These are phyloP conservation scores for Brachionichthys hirsutus DNA, from an alignment of 2,113 vertebrate genomes.

Conservation along the genomic window DNA sequence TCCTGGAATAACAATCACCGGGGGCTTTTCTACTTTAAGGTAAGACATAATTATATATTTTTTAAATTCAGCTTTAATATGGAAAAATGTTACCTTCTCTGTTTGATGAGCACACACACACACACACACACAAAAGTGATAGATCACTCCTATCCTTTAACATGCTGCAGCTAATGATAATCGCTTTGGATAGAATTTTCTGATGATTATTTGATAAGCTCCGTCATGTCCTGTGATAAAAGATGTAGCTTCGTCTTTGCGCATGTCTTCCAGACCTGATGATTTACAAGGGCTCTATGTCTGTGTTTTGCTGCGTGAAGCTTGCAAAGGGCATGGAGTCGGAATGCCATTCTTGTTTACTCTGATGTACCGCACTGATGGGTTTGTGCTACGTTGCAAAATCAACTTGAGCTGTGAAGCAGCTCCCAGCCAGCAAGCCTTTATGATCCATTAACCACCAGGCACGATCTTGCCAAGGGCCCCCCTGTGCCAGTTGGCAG, in stretches of 20 bases:
- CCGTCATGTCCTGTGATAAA: constrained; percentile 58
- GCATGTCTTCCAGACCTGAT: constrained; percentile 38
- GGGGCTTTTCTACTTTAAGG: constrained; percentile 29
- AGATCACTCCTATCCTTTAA: constrained; percentile 17
- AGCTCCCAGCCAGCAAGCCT: constrained; percentile 66
- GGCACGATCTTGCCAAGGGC: constrained; percentile 57
- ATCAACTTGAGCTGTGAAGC: constrained; percentile 69
- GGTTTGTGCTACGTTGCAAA: constrained; percentile 69
- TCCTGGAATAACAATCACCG: constrained; percentile 23
- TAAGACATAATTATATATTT: constrained; percentile 43
- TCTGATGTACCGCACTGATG: constrained; percentile 54
- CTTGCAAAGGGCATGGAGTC: constrained; percentile 44
- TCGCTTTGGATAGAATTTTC: constrained; percentile 43
- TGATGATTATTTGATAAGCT: constrained; percentile 65
- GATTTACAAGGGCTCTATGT: constrained; percentile 44
- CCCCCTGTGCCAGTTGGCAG: constrained; percentile 62
- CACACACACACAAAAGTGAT: too few species aligned
- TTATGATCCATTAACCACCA: constrained; percentile 69
- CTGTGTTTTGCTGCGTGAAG: constrained; percentile 47
- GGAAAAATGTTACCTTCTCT: not conserved
- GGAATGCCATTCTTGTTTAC: constrained; percentile 52
- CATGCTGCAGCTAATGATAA: constrained; percentile 33
- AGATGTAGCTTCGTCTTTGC: constrained; percentile 25
- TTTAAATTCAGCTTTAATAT: not conserved
- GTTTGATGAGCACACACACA: not conserved